Evolutionary conservation across 2,113 vertebrate genomes (phyloP).

Genomic region (Oenanthe oenanthe): DNA sequence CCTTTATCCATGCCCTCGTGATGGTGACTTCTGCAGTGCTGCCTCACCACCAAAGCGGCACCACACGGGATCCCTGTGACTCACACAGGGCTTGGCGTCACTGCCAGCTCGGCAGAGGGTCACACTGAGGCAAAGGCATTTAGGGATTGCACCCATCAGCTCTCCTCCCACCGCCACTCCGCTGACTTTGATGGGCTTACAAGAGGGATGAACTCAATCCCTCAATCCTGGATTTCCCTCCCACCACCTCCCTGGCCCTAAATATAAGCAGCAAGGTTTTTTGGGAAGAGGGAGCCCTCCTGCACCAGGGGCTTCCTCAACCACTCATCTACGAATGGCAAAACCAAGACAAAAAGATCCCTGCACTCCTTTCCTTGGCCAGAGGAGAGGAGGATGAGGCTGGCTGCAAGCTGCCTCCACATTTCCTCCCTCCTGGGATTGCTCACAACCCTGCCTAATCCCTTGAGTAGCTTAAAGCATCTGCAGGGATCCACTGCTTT

Average conservation of each 20-base stretch:
- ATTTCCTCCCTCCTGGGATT: not conserved
- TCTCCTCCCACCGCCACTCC: fast-evolving
- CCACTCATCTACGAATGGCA: not conserved
- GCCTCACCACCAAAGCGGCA: not conserved
- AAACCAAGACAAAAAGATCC: not conserved
- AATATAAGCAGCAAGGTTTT: not conserved
- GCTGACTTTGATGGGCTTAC: slow-evolving; percentile 17
- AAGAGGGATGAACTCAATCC: slow-evolving; percentile 53
- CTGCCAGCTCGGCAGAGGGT: not conserved
- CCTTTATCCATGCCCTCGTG: not conserved
- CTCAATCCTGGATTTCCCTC: slow-evolving; percentile 50
- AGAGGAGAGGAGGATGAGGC: not conserved
- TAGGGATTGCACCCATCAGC: fast-evolving
- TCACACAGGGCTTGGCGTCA: fast-evolving
- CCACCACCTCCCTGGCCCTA: not conserved
- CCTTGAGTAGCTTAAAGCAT: slow-evolving; percentile 40
- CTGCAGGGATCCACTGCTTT: not conserved
- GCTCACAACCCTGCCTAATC: slow-evolving; percentile 16
- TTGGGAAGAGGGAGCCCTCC: not conserved
- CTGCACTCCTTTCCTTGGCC: not conserved
- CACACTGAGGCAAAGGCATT: not conserved
- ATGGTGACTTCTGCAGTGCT: fast-evolving
- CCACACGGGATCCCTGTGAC: not conserved
- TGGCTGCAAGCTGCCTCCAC: not conserved
- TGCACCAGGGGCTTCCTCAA: not conserved